Percentiles rank a stretch among this genome's conserved stretches.
Evolutionary conservation across 2,888 invertebrate species (phyloP).

Genomic region (Noctua comes): DNA sequence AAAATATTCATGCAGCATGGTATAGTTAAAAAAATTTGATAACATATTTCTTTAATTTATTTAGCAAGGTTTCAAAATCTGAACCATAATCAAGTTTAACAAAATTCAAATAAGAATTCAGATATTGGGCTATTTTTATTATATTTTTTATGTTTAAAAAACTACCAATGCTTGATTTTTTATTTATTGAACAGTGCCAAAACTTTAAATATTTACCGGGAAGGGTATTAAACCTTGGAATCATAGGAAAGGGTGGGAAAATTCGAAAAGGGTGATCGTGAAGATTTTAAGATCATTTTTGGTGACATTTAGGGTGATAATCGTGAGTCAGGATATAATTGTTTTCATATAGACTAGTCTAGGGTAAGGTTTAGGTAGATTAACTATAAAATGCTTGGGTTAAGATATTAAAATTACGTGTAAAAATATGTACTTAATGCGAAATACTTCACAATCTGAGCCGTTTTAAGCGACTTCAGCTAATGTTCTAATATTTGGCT

Average conservation of each 20-base stretch:
- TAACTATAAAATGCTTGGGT: slow-evolving; percentile 13
- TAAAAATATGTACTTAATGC: slow-evolving; percentile 50
- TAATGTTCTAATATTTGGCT: slow-evolving; percentile 36
- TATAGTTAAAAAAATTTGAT: neutral
- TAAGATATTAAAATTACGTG: slow-evolving; percentile 28
- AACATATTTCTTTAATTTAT: neutral
- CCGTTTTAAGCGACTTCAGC: slow-evolving; percentile 7
- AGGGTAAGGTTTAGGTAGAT: slow-evolving; percentile 66
- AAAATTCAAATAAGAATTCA: neutral
- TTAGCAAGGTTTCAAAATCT: neutral
- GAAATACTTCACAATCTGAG: slow-evolving; percentile 18
- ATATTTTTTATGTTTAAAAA: slow-evolving; percentile 21
- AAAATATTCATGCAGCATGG: neutral
- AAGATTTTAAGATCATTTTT: slow-evolving; percentile 52
- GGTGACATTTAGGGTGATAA: slow-evolving; percentile 28
- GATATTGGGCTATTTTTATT: slow-evolving; percentile 17
- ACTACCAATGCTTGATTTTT: slow-evolving; percentile 36
- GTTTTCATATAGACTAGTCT: slow-evolving; percentile 58
- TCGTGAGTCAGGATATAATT: slow-evolving; percentile 65
- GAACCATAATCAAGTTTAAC: neutral
- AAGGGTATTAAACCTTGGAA: slow-evolving; percentile 42
- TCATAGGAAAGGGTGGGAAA: slow-evolving; percentile 55
- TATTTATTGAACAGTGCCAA: slow-evolving; percentile 51
- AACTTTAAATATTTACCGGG: slow-evolving; percentile 35
- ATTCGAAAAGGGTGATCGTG: slow-evolving; percentile 59